A percentile compares a stretch with the other conserved stretches of the same genome.
phyloP scores from a whole-genome alignment of 2,113 vertebrate genomes.

The Atrichornis clamosus region DNA sequence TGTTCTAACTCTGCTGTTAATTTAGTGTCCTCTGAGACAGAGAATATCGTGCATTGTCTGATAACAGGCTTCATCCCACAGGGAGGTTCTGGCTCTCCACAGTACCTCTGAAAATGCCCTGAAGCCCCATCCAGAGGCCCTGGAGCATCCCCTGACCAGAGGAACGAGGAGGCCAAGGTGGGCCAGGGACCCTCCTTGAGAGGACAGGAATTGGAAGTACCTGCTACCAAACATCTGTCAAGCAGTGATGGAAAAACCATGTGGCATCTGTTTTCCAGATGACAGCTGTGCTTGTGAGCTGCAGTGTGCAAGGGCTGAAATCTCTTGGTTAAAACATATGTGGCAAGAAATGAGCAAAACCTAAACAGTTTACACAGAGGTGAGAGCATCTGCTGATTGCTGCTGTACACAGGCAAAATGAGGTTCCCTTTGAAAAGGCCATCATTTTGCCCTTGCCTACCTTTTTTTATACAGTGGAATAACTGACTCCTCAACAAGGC shows the following conservation, averaged over 20 bases:
- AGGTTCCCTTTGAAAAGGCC: not conserved
- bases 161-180: rapidly evolving
- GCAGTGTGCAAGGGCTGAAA: not conserved
- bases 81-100: not conserved
- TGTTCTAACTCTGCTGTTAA: not conserved
- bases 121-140: not conserved
- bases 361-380: conserved; percentile 1
- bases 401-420: not conserved
- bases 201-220: rapidly evolving
- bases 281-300: rapidly evolving
- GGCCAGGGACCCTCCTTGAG: not conserved
- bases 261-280: not conserved
- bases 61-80: not conserved
- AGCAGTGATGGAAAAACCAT: not conserved
- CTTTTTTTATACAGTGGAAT: not conserved
- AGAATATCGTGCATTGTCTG: not conserved
- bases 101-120: not conserved
- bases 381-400: conserved; percentile 25
- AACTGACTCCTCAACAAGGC: not conserved
- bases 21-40: not conserved
- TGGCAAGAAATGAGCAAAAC: not conserved
- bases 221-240: not conserved
- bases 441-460: not conserved
- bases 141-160: not conserved
- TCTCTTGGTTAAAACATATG: not conserved